Conservation (phyloP, 2,888 invertebrate species). For the Blastobasis lacticolella region DNA sequence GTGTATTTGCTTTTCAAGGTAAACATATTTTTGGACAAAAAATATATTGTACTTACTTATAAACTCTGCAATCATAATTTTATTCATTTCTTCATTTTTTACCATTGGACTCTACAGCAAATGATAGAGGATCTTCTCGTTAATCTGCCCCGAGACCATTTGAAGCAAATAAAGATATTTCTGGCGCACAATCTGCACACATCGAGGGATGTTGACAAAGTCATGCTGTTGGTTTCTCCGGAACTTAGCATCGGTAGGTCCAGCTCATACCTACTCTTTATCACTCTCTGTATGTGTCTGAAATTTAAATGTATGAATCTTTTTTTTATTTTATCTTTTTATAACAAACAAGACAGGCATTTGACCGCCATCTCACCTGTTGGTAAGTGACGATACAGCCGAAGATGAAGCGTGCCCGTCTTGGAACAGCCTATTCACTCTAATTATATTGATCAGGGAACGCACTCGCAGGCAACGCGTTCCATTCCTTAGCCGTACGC, state of each 20-base stretch:
- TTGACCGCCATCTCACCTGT: no score
- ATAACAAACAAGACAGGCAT: no score
- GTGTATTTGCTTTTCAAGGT: constrained; percentile 79
- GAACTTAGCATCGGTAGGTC: constrained; percentile 39
- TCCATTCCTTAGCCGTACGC: no score
- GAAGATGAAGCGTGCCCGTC: no score
- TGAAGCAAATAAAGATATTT: constrained; percentile 76
- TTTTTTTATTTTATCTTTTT: no score
- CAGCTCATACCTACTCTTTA: no score
- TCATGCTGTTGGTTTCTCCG: constrained; percentile 72
- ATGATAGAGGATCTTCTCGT: constrained; percentile 74
- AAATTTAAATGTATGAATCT: no score
- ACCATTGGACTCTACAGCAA: constrained; percentile 51
- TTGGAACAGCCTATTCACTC: no score
- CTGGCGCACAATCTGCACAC: constrained; percentile 59
- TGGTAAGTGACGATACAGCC: no score
- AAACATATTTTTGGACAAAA: not conserved
- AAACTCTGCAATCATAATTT: not conserved
- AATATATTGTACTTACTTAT: not conserved
- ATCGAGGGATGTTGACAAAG: constrained; percentile 65
- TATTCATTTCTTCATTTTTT: not conserved
- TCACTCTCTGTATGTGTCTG: no score
- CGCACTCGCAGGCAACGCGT: no score
- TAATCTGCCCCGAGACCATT: constrained; percentile 76
- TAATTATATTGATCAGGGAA: no score